These are phyloP conservation scores for Lingula anatina DNA, from an alignment of 2,888 invertebrate species.

Conservation along the genomic window DNA sequence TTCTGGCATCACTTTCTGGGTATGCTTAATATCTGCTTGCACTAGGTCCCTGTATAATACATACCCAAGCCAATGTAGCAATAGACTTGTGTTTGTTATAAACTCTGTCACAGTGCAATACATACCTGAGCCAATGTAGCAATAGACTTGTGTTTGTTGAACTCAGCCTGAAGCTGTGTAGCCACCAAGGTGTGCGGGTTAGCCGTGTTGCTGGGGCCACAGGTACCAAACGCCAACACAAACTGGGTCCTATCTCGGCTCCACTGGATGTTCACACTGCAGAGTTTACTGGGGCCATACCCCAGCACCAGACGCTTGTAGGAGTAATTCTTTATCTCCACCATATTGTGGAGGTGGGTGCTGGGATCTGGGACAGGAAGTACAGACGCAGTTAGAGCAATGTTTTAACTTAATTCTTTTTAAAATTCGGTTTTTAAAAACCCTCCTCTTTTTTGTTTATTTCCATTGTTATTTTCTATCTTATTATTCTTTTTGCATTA, in stretches of 20 bases:
- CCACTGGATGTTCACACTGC: slow-evolving; percentile 61
- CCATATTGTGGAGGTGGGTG: slow-evolving; percentile 20
- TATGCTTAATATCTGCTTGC: too few species aligned
- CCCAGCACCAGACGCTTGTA: slow-evolving; percentile 85
- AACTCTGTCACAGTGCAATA: too few species aligned
- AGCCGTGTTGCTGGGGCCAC: slow-evolving; percentile 50
- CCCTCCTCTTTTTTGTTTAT: too few species aligned
- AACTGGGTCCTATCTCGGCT: slow-evolving; percentile 55
- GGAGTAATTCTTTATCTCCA: slow-evolving; percentile 78
- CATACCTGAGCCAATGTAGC: slow-evolving; percentile 65
- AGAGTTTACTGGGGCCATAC: slow-evolving; percentile 81
- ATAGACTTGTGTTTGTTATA: slow-evolving; percentile 72
- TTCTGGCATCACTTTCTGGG: too few species aligned
- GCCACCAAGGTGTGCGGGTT: slow-evolving; percentile 87
- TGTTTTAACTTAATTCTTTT: too few species aligned
- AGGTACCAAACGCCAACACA: slow-evolving; percentile 58
- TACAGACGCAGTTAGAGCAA: too few species aligned
- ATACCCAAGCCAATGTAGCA: slow-evolving; percentile 65
- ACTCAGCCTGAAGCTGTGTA: slow-evolving; percentile 81
- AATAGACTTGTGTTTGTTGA: slow-evolving; percentile 72
- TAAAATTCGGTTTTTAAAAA: too few species aligned
- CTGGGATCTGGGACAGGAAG: slow-evolving; percentile 30
- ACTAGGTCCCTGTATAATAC: too few species aligned
- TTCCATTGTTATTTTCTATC: too few species aligned
- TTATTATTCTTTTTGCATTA: too few species aligned